Evolutionary conservation across 2,797 vertebrate genomes (phyloP), one percentile per base, ranked within the genome.

Genomic region (Alosa sapidissima): DNA sequence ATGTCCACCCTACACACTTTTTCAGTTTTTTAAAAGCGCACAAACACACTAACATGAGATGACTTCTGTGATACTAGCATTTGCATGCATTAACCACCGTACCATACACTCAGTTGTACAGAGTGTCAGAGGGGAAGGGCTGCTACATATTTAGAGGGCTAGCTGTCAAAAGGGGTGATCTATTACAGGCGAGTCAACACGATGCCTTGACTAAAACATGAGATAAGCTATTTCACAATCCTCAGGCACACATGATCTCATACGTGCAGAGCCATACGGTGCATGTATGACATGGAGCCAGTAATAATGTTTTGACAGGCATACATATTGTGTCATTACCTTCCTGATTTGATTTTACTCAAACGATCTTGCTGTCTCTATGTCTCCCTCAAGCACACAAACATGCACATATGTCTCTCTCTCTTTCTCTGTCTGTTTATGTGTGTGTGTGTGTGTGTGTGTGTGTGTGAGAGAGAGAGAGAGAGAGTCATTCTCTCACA

Each of bases 261-360:
- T 78, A 6, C 10, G 19, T 78, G 81, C 8, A 45, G 72, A 16
- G 11, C 16, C 41, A 47, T 47, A 78, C 7, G 72, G 16, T 45
- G 72, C 16, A 47, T 19, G 19, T 19, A 47, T 78, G 72, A 78
- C 72, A 78, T 9, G 16, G 41, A 78, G 72, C 72, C 72, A 78
- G 47, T 78, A 10, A 14, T 78, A 78, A 78, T 78, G 72, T 78
- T 78, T 6, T 78, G 72, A 45, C 41, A 78, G 72, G 19, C 72
- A 78, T 78, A 78, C 47, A 78, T 78, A 45, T 47, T 45, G 72
- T 78, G 72, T 78, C 72, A 78, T 41, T 16, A 2, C 41, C 72
- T 45, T 78, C 10, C 72, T 78, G 72, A 78, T 47, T 78, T 78
- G 21, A 21, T 45, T 78, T 78, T 47, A 78, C 36, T 16, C 14